Base-by-base conservation (phyloP, 2,797 vertebrate genomes). In the Alauda arvensis region DNA sequence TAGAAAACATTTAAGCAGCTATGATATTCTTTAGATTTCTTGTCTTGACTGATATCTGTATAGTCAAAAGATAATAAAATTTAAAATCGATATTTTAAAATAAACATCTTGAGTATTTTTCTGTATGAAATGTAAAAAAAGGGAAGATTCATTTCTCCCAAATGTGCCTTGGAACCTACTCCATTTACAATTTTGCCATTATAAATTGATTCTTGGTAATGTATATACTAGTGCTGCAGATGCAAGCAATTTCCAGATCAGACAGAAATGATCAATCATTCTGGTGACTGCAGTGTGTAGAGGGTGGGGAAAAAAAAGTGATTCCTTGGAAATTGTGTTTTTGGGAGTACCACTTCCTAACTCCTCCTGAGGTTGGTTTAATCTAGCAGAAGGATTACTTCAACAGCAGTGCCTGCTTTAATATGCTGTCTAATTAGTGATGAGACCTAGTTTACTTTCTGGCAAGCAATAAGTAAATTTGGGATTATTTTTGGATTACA, bases 221-320 rank as follows among this genome's bases (percentile, higher is more conserved):
- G 72, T 69, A 37, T 83, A 25, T 76, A 72, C 45, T 69, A 31
- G 56, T 60, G 39, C 29, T 85, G 60, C 77, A 83, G 56, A 69
- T 91, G 56, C 48, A 77, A 86, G 51, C 55, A 55, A 77, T 89
- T 93, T 94, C 37, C 51, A 84, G 65, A 56, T 77, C 79, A 88
- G 68, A 51, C 43, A 89, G 43, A 82, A 84, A 37, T 57, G 33
- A 76, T 85, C 70, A 55, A 4, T 93, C 70, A 76, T 70, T 72
- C 55, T 61, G 83, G 43, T 77, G 61, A 63, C 48, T 62, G 5
- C 14, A 25, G 23, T 37, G 21, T 28, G 33, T 34, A 8, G n/a
- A 8, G 9, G 7, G 1, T 1, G 8, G 5, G 1, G 0, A 1
- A 3, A 3, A 8, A 12, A 7, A 33, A 15, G 21, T 46, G n/a